Conservation (phyloP, 1,140 invertebrate species). For the Elymnias hypermnestra region DNA sequence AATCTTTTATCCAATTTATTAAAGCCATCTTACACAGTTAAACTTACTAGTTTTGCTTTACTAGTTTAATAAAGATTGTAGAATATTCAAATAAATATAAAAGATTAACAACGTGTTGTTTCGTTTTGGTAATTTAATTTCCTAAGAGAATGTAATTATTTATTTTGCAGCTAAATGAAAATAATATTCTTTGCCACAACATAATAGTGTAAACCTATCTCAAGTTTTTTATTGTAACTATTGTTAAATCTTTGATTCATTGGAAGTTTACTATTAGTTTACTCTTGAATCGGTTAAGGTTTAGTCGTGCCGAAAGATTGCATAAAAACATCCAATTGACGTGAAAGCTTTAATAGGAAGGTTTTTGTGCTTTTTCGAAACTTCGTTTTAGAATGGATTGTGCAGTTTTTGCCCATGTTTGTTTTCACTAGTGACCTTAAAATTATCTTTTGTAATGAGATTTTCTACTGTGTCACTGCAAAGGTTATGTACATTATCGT, state of each 20-base stretch:
- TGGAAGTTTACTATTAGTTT: slow-evolving; percentile 22
- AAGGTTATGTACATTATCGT: too few species aligned
- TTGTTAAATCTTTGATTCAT: slow-evolving; percentile 6
- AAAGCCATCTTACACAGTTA: too few species aligned
- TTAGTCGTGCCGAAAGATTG: slow-evolving; percentile 18
- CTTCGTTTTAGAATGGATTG: not conserved
- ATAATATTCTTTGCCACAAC: too few species aligned
- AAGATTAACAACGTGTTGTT: too few species aligned
- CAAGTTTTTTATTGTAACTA: not conserved
- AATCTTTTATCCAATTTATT: too few species aligned
- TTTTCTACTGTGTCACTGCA: not conserved
- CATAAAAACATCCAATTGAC: slow-evolving; percentile 5
- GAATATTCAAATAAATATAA: too few species aligned
- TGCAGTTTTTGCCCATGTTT: slow-evolving; percentile 3
- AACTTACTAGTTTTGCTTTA: too few species aligned
- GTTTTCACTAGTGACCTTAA: slow-evolving; percentile 1
- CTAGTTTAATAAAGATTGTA: too few species aligned
- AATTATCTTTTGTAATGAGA: too few species aligned
- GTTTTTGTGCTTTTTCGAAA: slow-evolving; percentile 2
- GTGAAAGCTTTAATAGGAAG: not conserved
- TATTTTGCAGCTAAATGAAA: too few species aligned
- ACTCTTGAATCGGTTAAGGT: slow-evolving; percentile 8
- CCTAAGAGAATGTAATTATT: too few species aligned
- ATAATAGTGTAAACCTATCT: not conserved
- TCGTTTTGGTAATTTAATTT: too few species aligned